Evolutionary conservation across 2,797 vertebrate species (phyloP), one percentile per base, ranked within the genome.

Genomic region (Gymnopithys bicolor): DNA sequence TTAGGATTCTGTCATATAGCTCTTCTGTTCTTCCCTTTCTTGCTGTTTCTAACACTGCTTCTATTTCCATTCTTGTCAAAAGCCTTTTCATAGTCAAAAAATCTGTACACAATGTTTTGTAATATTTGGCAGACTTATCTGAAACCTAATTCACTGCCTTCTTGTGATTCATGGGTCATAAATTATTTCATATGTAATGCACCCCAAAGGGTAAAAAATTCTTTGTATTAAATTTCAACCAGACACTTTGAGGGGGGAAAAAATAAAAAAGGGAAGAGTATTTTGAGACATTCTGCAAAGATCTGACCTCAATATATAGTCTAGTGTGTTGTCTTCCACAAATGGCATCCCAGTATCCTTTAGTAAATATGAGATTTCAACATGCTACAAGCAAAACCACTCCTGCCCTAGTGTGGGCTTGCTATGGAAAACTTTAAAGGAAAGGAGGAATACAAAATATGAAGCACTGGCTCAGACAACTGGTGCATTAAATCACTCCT

Each of bases 11-110:
- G 95, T 93, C 96, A 93, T 93, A 78, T 76, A 97, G 67, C 94
- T 96, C 91, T 95, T 97, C 95, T 96, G 96, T 97, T 97, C 90
- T 91, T 96, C 93, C 87, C 89, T 71, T 94, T 94, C 91, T 97
- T 95, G 93, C 91, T 93, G 90, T 89, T 97, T 96, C 96, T 96
- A 97, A 96, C 91, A 84, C 92, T 96, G 93, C 77, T 97, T 95
- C 97, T 96, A 97, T 97, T 97, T 97, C 90, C 91, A 97, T 95
- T 96, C 94, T 94, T 96, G 93, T 98, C 97, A 98, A 98, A 97
- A 97, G 95, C 96, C 96, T 97, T 97, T 97, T 98, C 97, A 97
- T 98, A 91, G 91, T 96, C 95, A 87, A 89, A 93, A 97, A 97
- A 97, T 94, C 94, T 89, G 73, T 91, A 96, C 94, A 98, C 97